A percentile compares a stretch with the other conserved stretches of the same genome.
phyloP scores from a whole-genome alignment of 2,888 invertebrate species.

The Dryocosmus kuriphilus region DNA sequence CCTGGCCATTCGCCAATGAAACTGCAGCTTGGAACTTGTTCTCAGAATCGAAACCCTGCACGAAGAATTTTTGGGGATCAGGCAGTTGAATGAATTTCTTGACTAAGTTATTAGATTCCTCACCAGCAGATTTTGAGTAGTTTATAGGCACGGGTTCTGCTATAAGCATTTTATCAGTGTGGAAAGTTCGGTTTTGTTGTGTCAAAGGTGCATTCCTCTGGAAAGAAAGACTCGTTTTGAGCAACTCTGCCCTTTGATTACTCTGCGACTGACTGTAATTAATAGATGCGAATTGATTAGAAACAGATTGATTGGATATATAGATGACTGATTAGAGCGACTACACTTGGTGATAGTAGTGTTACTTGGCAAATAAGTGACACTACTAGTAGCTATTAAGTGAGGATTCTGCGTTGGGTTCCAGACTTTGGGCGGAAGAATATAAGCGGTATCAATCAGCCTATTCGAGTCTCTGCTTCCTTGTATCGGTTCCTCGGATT shows the following conservation, averaged over 20 bases:
- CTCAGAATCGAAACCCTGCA: background rate
- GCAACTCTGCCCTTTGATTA: conserved; percentile 12
- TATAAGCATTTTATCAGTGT: conserved; percentile 8
- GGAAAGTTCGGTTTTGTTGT: conserved; percentile 6
- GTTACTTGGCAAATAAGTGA: conserved; percentile 17
- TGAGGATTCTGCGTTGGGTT: conserved; percentile 15
- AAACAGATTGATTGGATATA: background rate
- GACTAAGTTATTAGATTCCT: background rate
- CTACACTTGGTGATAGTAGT: conserved; percentile 20
- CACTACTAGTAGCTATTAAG: conserved; percentile 14
- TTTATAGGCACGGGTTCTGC: conserved; percentile 26
- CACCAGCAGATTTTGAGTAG: conserved; percentile 1
- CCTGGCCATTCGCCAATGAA: background rate
- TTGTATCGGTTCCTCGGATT: conserved; percentile 18
- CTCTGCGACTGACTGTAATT: conserved; percentile 3
- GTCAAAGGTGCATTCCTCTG: background rate
- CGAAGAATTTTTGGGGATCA: conserved; percentile 3
- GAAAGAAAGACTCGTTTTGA: background rate
- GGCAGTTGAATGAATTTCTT: background rate
- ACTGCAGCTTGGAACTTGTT: background rate
- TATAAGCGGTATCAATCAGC: conserved; percentile 14
- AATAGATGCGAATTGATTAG: conserved; percentile 12
- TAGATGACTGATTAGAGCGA: background rate
- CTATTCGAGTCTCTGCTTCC: background rate
- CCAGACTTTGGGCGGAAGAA: conserved; percentile 25